phyloP scores from a whole-genome alignment of 2,888 invertebrate genomes.

The Cheilosia urbana region DNA sequence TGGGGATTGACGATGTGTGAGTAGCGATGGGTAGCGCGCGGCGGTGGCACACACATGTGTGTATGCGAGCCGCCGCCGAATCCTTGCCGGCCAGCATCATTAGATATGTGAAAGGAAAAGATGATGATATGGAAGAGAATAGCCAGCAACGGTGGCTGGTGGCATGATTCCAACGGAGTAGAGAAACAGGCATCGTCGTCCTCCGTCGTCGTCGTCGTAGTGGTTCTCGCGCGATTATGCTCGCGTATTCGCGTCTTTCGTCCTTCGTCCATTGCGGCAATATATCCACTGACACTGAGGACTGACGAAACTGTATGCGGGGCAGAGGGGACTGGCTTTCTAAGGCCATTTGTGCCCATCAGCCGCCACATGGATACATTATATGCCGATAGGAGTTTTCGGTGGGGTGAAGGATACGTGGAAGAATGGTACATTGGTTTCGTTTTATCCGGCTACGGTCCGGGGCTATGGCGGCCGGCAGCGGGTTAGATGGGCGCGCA shows the following conservation, averaged over 20 bases:
- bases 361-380: constrained; percentile 73
- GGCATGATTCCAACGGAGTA: constrained; percentile 37
- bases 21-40: constrained; percentile 32
- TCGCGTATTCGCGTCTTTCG: constrained; percentile 69
- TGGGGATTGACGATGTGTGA: constrained; percentile 47
- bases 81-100: constrained; percentile 72
- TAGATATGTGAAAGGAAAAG: constrained; percentile 74
- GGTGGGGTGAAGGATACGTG: constrained; percentile 39
- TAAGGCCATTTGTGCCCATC: constrained; percentile 73
- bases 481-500: constrained; percentile 37
- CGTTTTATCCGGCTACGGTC: constrained; percentile 52
- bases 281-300: constrained; percentile 41
- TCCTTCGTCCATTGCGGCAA: constrained; percentile 55
- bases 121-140: constrained; percentile 70
- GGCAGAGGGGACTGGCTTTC: constrained; percentile 19
- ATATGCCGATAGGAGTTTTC: constrained; percentile 69
- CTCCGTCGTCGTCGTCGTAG: constrained; percentile 42
- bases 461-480: constrained; percentile 5
- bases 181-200: constrained; percentile 30
- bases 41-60: constrained; percentile 57
- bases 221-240: constrained; percentile 71
- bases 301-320: constrained; percentile 1
- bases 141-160: constrained; percentile 47
- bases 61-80: constrained; percentile 57
- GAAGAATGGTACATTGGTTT: constrained; percentile 40